Evolutionary conservation across 2,888 invertebrate genomes (phyloP).

Genomic region (Euzetes globulus): DNA sequence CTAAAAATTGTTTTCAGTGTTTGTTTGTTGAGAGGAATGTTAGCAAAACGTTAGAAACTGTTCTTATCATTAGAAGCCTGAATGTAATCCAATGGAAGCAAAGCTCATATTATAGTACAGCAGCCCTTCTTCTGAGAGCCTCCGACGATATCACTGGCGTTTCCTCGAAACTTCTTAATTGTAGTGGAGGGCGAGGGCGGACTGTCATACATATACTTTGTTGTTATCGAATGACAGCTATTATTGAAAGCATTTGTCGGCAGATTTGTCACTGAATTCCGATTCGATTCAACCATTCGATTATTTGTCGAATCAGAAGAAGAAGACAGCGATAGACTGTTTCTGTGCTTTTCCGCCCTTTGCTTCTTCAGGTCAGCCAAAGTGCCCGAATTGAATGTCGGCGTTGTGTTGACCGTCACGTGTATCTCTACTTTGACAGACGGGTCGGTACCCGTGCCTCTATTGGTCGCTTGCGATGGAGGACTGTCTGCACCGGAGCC

Average conservation of each 20-base stretch:
- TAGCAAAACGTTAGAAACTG: neutral
- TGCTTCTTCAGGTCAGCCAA: conserved; percentile 89
- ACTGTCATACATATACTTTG: conserved; percentile 37
- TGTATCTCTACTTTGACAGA: conserved; percentile 44
- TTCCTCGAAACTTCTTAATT: conserved; percentile 40
- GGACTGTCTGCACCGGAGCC: neutral
- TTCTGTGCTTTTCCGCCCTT: conserved; percentile 50
- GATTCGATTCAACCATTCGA: conserved; percentile 19
- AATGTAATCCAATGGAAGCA: conserved; percentile 5
- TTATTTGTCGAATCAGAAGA: conserved; percentile 14
- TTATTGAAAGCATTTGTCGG: conserved; percentile 3
- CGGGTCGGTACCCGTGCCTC: neutral
- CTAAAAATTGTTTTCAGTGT: neutral
- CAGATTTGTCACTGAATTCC: conserved; percentile 13
- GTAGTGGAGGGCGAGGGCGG: conserved; percentile 40
- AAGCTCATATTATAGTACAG: conserved; percentile 41
- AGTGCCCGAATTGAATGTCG: conserved; percentile 68
- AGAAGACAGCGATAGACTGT: conserved; percentile 35
- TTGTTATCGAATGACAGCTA: conserved; percentile 28
- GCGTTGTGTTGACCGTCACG: conserved; percentile 48
- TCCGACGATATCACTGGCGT: conserved; percentile 42
- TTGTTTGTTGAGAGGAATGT: neutral
- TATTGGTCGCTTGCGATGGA: neutral
- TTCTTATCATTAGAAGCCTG: neutral
- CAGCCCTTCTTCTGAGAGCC: conserved; percentile 40